A percentile compares a stretch with the other conserved stretches of the same genome.
Evolutionary conservation across 2,113 vertebrate species (phyloP).

Genomic region (Ailuropoda melanoleuca): DNA sequence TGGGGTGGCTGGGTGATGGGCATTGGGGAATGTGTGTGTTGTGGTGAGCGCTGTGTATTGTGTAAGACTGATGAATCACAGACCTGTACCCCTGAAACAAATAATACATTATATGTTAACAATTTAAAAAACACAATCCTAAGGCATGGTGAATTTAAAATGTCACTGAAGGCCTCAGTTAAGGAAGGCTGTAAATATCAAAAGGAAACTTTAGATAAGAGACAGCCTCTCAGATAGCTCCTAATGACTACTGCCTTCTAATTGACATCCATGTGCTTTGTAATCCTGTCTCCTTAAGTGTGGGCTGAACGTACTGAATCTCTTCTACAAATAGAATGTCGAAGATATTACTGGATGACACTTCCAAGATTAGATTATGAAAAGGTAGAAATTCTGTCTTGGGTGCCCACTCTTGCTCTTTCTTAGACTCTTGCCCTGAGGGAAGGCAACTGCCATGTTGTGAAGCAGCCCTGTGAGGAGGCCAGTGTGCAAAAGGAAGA

Average conservation of each 20-base stretch:
- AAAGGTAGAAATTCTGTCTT: neutral
- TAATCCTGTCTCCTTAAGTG: neutral
- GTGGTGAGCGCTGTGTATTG: no score
- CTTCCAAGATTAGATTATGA: neutral
- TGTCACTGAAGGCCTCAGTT: neutral
- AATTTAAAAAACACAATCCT: no score
- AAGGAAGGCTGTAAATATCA: neutral
- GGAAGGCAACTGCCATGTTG: neutral
- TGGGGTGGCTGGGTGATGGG: no score
- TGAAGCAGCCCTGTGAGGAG: neutral
- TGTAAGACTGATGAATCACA: no score
- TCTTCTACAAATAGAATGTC: neutral
- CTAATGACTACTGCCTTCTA: neutral
- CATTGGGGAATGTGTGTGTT: no score
- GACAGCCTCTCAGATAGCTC: neutral
- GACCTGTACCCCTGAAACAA: no score
- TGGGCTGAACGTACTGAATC: neutral
- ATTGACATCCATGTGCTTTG: neutral
- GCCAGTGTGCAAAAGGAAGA: neutral
- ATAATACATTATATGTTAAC: no score
- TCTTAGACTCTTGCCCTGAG: neutral
- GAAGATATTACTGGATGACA: neutral
- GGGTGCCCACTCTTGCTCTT: neutral
- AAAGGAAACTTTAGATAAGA: neutral
- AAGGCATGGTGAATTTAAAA: neutral